These are phyloP conservation scores for Ibidorhyncha struthersii DNA, from an alignment of 2,113 vertebrate species.

Conservation along the genomic window DNA sequence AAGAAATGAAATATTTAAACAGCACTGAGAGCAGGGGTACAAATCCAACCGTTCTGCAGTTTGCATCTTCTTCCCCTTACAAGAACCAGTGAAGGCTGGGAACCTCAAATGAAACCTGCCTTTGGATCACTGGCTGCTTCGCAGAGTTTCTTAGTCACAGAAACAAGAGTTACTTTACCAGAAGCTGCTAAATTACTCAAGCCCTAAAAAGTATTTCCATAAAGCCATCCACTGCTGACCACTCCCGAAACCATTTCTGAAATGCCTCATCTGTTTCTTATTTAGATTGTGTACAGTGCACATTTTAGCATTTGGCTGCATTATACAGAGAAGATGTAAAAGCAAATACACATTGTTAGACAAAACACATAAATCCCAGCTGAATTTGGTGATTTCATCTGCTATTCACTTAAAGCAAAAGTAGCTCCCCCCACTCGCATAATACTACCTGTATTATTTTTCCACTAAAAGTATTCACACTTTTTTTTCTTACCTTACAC, in stretches of 20 bases:
- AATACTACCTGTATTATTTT: background rate
- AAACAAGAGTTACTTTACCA: background rate
- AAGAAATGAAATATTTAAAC: background rate
- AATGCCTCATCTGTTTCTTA: background rate
- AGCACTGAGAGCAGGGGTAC: background rate
- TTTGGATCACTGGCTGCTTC: background rate
- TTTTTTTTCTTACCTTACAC: background rate
- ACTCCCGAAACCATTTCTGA: background rate
- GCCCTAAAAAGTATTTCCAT: background rate
- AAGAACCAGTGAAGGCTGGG: background rate
- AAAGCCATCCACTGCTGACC: background rate
- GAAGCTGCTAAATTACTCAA: background rate
- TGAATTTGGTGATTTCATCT: background rate
- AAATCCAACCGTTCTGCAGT: background rate
- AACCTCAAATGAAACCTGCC: background rate
- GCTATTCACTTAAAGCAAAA: background rate
- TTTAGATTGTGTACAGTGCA: background rate
- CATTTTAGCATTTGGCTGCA: background rate
- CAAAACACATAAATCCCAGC: background rate
- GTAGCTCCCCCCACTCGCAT: background rate
- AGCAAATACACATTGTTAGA: background rate
- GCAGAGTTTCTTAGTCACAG: background rate
- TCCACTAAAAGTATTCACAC: background rate
- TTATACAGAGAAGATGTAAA: background rate
- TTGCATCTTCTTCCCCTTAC: background rate